Conservation (phyloP, 2,797 vertebrate species). For the Euthynnus affinis region DNA sequence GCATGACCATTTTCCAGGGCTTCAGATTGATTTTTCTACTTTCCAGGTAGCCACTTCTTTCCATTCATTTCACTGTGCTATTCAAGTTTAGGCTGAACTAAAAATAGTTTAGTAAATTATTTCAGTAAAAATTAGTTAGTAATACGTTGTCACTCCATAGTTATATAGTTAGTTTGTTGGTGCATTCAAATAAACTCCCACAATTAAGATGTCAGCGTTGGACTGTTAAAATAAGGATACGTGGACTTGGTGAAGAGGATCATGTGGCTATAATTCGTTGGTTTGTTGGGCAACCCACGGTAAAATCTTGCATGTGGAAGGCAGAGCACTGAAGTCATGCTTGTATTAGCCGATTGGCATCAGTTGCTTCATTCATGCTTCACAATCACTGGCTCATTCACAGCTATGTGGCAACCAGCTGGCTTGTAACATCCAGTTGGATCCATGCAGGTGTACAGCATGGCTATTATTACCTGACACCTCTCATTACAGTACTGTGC, state of each 20-base stretch:
- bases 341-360: not conserved
- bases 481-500: no score
- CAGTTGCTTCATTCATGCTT: constrained; percentile 10
- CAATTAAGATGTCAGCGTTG: no score
- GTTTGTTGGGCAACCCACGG: no score
- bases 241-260: not conserved
- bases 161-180: not conserved
- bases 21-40: not conserved
- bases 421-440: not conserved
- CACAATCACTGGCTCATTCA: constrained; percentile 13
- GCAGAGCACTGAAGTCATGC: not conserved
- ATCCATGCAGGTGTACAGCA: not conserved
- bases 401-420: not conserved
- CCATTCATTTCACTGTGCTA: not conserved
- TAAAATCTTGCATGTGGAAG: no score
- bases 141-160: no score
- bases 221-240: not conserved
- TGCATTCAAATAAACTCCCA: not conserved
- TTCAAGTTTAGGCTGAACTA: not conserved
- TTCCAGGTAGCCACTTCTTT: not conserved
- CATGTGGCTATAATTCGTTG: not conserved
- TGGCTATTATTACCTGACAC: no score
- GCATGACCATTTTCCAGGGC: not conserved
- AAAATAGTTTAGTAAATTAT: no score
- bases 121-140: no score